These are phyloP conservation scores for Scopus umbretta DNA, from an alignment of 2,113 vertebrate species.

Conservation along the genomic window DNA sequence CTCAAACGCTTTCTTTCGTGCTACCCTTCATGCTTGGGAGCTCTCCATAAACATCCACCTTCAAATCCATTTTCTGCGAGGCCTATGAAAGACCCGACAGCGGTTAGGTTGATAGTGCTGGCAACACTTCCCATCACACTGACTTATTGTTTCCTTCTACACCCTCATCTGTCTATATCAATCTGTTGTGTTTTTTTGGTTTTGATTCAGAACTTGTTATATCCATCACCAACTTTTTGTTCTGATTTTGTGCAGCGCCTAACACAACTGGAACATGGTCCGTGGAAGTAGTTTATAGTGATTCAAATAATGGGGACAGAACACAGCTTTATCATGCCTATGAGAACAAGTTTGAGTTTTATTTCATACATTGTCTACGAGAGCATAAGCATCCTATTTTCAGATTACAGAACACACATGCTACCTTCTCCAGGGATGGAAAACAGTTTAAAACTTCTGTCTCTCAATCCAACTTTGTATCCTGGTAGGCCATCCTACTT, in stretches of 20 bases:
- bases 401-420: background rate
- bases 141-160: background rate
- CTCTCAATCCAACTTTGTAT: conserved; percentile 24
- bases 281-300: background rate
- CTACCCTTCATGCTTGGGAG: conserved; percentile 6
- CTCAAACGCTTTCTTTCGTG: background rate
- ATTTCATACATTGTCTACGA: background rate
- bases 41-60: background rate
- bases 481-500: conserved; percentile 27
- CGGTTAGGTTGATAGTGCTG: background rate
- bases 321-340: background rate
- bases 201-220: background rate
- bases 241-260: background rate
- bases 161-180: background rate
- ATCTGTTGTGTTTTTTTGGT: background rate
- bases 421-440: background rate
- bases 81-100: background rate
- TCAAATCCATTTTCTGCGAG: background rate
- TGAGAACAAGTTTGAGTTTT: background rate
- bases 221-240: background rate
- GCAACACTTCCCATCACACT: background rate
- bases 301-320: background rate
- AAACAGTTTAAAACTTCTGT: conserved; percentile 24
- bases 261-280: background rate
- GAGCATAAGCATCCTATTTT: conserved; percentile 10